A percentile compares a stretch with the other conserved stretches of the same genome.
Evolutionary conservation across 1,140 invertebrate species (phyloP).

Genomic region (Coptotermes formosanus): DNA sequence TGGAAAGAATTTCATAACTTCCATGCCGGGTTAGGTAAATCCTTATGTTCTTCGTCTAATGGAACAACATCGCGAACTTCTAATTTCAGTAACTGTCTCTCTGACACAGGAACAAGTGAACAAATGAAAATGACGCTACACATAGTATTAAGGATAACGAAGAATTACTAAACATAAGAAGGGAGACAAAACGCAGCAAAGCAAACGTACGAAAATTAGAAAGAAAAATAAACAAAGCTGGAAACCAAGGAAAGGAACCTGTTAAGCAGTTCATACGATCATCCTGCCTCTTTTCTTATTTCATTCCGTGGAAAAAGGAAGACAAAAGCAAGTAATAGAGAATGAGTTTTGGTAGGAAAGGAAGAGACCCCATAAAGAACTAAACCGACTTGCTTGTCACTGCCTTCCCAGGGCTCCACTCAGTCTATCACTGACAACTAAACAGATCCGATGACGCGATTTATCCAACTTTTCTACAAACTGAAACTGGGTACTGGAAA

Average conservation of each 20-base stretch:
- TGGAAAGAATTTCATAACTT: too few species aligned
- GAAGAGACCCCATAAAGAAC: constrained; percentile 10
- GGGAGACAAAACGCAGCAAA: neutral
- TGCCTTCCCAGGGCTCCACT: neutral
- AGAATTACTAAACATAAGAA: neutral
- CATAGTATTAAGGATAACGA: neutral
- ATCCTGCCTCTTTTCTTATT: neutral
- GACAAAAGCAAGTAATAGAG: neutral
- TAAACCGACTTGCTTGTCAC: neutral
- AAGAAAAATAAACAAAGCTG: neutral
- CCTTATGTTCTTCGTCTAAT: too few species aligned
- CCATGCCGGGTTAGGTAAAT: too few species aligned
- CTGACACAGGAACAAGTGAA: neutral
- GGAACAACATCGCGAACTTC: too few species aligned
- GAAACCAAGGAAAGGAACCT: neutral
- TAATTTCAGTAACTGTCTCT: neutral
- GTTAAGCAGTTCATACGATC: neutral
- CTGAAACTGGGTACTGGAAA: neutral
- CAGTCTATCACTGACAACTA: neutral
- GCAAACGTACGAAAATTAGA: neutral
- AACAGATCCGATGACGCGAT: neutral
- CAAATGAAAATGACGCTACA: neutral
- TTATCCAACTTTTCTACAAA: neutral
- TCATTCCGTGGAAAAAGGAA: neutral
- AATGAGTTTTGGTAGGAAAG: neutral